Conservation (phyloP, 2,113 vertebrate genomes). For the Mystacornis crossleyi region DNA sequence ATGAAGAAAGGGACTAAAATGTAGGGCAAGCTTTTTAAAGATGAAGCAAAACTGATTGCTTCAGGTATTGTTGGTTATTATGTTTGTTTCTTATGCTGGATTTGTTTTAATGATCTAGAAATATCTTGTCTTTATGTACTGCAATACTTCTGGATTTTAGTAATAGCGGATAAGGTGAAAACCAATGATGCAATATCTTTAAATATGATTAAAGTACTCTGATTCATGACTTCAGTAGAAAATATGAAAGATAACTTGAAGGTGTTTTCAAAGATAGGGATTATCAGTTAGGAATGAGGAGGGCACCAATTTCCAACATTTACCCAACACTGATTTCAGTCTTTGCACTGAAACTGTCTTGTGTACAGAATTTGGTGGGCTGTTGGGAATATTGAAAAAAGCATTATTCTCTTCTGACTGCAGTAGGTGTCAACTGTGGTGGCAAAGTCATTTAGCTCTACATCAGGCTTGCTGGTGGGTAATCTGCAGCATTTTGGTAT, state of each 20-base stretch:
- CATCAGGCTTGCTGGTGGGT: neutral
- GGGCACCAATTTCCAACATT: neutral
- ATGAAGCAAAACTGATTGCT: neutral
- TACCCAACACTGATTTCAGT: neutral
- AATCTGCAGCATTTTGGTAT: neutral
- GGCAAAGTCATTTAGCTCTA: neutral
- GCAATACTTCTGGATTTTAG: neutral
- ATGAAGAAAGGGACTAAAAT: neutral
- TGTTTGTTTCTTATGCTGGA: neutral
- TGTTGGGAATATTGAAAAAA: neutral
- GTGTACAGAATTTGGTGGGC: fast-evolving
- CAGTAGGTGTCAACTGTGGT: neutral
- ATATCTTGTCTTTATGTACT: neutral
- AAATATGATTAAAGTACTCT: neutral
- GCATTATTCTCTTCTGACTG: neutral
- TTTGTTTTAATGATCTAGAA: neutral
- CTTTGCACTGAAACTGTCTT: neutral
- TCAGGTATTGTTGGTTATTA: neutral
- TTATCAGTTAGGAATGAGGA: neutral
- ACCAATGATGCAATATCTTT: neutral
- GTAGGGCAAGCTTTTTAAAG: neutral
- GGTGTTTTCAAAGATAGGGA: neutral
- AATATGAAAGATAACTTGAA: neutral
- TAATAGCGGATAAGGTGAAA: neutral
- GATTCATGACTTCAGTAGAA: neutral